Evolutionary conservation across 2,113 vertebrate species (phyloP).

Genomic region (Chlamydotis undulata): DNA sequence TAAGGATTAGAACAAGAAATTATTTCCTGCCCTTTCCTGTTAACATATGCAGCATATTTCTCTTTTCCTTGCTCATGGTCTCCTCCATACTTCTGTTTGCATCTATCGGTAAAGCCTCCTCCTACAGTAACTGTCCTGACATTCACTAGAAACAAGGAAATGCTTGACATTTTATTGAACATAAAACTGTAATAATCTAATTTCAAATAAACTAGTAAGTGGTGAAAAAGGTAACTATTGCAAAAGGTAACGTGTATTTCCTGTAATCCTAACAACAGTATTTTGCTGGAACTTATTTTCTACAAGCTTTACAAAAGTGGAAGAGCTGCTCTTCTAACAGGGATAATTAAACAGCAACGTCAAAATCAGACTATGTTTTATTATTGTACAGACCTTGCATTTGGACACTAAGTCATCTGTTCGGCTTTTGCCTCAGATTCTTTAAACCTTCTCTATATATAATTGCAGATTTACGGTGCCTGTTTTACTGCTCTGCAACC

Average conservation of each 20-base stretch:
- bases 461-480: not conserved
- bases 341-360: not conserved
- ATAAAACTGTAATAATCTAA: not conserved
- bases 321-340: not conserved
- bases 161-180: not conserved
- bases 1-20: not conserved
- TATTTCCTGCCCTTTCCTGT: not conserved
- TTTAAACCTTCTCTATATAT: not conserved
- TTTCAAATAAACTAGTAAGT: not conserved
- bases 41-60: not conserved
- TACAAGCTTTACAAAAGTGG: not conserved
- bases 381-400: not conserved
- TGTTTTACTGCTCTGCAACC: not conserved
- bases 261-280: not conserved
- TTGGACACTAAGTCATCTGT: not conserved
- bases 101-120: not conserved
- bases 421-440: not conserved
- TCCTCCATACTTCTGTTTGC: not conserved
- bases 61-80: not conserved
- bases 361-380: not conserved
- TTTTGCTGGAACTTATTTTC: not conserved
- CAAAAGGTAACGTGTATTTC: not conserved
- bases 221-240: not conserved
- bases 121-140: not conserved
- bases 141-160: not conserved